Conservation (phyloP, 2,113 vertebrate species). For the Carassius gibelio region DNA sequence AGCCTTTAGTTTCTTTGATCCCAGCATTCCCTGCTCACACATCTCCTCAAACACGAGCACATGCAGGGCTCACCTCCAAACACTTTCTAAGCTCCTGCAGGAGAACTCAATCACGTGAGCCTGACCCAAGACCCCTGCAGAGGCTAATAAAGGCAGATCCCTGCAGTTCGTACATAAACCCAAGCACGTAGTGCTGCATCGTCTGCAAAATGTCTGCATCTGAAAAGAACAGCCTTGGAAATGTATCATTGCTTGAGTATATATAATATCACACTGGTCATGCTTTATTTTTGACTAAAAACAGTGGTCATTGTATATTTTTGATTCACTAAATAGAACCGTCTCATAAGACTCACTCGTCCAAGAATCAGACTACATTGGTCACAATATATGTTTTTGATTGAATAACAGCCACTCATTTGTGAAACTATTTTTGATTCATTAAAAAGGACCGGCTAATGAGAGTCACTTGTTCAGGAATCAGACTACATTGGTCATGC, state of each 20-base stretch:
- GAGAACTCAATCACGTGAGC: background rate
- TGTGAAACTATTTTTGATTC: background rate
- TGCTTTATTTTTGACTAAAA: background rate
- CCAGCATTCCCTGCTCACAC: slow-evolving; percentile 6
- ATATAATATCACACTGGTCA: background rate
- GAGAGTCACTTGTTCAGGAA: background rate
- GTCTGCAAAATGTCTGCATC: background rate
- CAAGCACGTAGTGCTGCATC: background rate
- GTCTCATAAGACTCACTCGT: background rate
- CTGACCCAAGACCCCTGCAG: background rate
- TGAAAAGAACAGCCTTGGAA: background rate
- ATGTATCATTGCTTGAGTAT: background rate
- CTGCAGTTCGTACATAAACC: background rate
- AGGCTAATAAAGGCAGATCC: background rate
- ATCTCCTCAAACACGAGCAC: background rate
- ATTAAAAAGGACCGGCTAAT: background rate
- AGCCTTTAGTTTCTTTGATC: slow-evolving; percentile 3
- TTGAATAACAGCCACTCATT: no score
- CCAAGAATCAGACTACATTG: background rate
- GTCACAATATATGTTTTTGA: background rate
- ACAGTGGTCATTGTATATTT: no score
- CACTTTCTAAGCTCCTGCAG: background rate
- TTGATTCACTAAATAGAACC: background rate
- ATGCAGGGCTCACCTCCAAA: background rate
- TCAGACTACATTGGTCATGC: background rate